Percentiles rank a stretch among this genome's conserved stretches.
These are phyloP conservation scores for Hipparchia semele DNA, from an alignment of 2,888 invertebrate species.

Conservation along the genomic window DNA sequence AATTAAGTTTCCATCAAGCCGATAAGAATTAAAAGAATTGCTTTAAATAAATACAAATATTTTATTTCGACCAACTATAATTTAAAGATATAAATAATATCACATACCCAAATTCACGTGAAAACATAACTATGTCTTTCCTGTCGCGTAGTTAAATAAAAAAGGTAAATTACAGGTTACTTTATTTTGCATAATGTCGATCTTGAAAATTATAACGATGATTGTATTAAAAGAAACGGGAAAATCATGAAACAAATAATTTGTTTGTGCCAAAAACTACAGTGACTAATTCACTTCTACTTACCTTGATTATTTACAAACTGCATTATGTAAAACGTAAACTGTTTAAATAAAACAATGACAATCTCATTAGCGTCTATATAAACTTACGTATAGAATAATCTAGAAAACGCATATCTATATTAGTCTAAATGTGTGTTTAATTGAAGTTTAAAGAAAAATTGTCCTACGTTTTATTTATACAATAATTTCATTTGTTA, in stretches of 20 bases:
- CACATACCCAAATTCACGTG: too few relatives aligned
- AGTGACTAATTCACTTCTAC: constrained; percentile 10
- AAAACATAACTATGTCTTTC: too few relatives aligned
- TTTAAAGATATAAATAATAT: too few relatives aligned
- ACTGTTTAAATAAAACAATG: constrained; percentile 11
- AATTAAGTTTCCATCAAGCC: neutral
- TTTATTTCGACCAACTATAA: too few relatives aligned
- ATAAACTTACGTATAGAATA: neutral
- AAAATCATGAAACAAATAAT: neutral
- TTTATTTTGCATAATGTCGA: neutral
- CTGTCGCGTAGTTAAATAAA: neutral
- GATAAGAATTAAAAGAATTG: too few relatives aligned
- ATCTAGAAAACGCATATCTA: neutral
- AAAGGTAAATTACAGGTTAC: neutral
- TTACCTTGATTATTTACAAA: constrained; percentile 26
- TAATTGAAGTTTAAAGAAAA: neutral
- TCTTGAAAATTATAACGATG: neutral
- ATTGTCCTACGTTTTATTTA: neutral
- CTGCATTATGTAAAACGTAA: constrained; percentile 22
- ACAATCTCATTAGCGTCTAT: neutral
- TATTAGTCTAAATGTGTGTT: neutral
- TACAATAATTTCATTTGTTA: neutral
- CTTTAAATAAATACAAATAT: too few relatives aligned
- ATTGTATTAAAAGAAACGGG: neutral
- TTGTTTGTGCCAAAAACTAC: constrained; percentile 1